These are phyloP conservation scores for Hydrotaea cyrtoneurina DNA, from an alignment of 2,888 invertebrate genomes.

Conservation along the genomic window DNA sequence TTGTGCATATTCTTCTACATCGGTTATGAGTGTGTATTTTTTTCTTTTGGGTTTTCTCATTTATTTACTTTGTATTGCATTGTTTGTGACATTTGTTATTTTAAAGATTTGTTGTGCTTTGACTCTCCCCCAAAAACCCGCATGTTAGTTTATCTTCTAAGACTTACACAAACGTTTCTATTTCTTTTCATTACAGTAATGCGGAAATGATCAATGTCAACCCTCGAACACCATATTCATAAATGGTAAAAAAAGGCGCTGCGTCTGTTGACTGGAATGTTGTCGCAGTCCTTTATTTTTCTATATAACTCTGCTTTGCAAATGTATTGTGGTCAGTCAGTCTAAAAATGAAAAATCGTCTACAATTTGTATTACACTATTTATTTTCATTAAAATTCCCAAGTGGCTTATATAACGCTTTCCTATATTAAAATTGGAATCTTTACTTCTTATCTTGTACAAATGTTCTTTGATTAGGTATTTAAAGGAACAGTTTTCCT, in stretches of 20 bases:
- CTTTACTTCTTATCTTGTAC: background rate
- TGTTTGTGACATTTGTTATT: background rate
- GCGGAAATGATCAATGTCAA: conserved; percentile 95
- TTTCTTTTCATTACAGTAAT: conserved; percentile 85
- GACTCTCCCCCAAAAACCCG: background rate
- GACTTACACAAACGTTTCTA: conserved; percentile 17
- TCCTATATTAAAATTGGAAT: background rate
- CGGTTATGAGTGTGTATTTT: no score
- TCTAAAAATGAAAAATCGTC: background rate
- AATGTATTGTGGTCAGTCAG: conserved; percentile 11
- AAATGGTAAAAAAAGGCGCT: conserved; percentile 73
- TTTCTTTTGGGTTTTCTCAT: no score
- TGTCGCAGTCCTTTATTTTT: conserved; percentile 1
- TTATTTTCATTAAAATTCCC: background rate
- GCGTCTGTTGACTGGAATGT: background rate
- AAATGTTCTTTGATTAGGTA: background rate
- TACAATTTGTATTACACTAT: background rate
- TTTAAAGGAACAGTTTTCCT: conserved; percentile 15
- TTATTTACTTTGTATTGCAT: no score
- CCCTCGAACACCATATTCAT: conserved; percentile 91
- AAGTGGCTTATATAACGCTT: conserved; percentile 12
- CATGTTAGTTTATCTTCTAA: background rate
- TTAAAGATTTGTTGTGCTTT: background rate
- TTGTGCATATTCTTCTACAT: no score
- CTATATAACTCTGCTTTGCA: background rate